Conservation (phyloP, 2,888 invertebrate species). For the Chaetoderma sp. region DNA sequence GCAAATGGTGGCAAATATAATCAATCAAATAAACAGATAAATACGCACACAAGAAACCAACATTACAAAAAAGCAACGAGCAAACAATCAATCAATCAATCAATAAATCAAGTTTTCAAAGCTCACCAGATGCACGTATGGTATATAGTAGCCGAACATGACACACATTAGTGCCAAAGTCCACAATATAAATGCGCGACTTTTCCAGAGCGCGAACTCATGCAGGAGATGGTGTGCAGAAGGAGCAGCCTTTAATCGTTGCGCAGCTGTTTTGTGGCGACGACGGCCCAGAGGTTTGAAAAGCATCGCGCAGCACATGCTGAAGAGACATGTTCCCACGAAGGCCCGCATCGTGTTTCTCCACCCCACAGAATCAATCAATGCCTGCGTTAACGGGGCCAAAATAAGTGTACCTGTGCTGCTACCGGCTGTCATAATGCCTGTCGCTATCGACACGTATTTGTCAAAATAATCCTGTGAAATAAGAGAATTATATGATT, state of each 20-base stretch:
- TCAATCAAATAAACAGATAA: no score
- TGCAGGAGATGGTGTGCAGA: constrained; percentile 37
- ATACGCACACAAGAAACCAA: no score
- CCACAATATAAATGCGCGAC: constrained; percentile 56
- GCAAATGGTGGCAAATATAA: no score
- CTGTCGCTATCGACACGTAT: constrained; percentile 51
- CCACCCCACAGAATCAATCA: constrained; percentile 50
- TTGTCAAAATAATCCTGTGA: constrained; percentile 56
- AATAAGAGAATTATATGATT: no score
- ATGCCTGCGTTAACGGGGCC: constrained; percentile 48
- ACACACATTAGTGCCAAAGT: constrained; percentile 44
- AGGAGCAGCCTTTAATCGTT: constrained; percentile 33
- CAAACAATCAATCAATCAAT: no score
- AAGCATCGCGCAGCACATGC: constrained; percentile 36
- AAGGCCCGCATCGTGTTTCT: constrained; percentile 46
- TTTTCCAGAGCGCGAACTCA: constrained; percentile 52
- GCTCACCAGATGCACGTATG: constrained; percentile 59
- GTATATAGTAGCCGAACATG: constrained; percentile 62
- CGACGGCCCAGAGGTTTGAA: constrained; percentile 32
- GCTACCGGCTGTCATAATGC: constrained; percentile 54
- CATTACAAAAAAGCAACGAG: no score
- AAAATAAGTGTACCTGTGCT: constrained; percentile 54
- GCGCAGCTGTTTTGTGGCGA: constrained; percentile 5
- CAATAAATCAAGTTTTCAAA: no score
- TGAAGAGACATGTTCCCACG: constrained; percentile 38